These are phyloP conservation scores for Threskiornis aethiopicus DNA, from an alignment of 2,797 vertebrate genomes.

Conservation along the genomic window DNA sequence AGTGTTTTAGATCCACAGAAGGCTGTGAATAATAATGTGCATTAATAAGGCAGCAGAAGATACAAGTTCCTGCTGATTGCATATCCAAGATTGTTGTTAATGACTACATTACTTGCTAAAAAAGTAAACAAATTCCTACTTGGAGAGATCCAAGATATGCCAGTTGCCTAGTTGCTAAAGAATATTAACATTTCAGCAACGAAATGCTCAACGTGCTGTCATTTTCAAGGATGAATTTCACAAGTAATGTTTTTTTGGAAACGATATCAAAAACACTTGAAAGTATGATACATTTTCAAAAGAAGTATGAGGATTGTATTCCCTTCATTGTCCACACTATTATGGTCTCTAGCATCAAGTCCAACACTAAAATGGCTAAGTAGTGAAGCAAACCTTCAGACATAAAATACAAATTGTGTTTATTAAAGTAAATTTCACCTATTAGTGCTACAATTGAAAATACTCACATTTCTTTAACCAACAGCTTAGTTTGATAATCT, in stretches of 20 bases:
- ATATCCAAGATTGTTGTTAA: conserved; percentile 19
- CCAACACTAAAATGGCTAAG: not conserved
- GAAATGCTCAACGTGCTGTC: not conserved
- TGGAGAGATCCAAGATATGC: not conserved
- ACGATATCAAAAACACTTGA: not conserved
- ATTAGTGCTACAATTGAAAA: not conserved
- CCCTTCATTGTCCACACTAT: not conserved
- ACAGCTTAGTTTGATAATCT: not conserved
- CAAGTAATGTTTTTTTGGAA: not conserved
- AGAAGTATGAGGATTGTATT: not conserved
- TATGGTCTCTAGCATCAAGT: not conserved
- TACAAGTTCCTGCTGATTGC: conserved; percentile 21
- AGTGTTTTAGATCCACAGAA: not conserved
- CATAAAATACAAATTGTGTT: not conserved
- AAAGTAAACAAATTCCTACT: conserved; percentile 46
- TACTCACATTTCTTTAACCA: not conserved
- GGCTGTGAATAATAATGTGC: conserved; percentile 9
- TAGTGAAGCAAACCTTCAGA: not conserved
- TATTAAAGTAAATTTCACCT: not conserved
- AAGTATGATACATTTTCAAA: not conserved
- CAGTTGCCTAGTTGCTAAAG: conserved; percentile 24
- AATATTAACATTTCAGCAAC: conserved; percentile 12
- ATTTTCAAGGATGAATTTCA: conserved; percentile 5
- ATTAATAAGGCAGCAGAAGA: conserved; percentile 21
- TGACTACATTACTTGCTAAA: conserved; percentile 39